Base-by-base conservation (phyloP, 2,888 invertebrate species). In the Hemistola chrysoprasaria region DNA sequence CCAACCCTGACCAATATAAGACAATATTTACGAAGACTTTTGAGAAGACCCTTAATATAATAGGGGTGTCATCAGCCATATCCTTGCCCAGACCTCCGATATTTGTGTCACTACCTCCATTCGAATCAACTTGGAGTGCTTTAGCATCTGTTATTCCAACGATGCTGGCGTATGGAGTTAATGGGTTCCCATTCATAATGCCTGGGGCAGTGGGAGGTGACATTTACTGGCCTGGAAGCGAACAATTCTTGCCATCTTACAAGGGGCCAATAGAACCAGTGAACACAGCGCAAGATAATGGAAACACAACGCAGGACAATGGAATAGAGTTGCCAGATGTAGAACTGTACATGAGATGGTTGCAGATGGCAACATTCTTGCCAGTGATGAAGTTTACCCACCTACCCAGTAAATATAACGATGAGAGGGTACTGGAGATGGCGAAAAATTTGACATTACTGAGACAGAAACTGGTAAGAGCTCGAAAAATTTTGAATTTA, bases 201-300 rank as follows among this genome's bases (percentile, higher is more conserved):
- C 97, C 98, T 0, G 98, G 98, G 0, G 95, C 97, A 2, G 96
- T 98, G 0, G 98, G 98, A 0, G 98, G 97, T 0, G 97, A 97
- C 60, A 94, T 94, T 25, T 91, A 92, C 31, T 87, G 93, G 48
- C 91, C 92, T 1, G 90, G 90, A 1, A 84, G 84, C 29, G 87
- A 91, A 8, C 91, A 91, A 43, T 91, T 86, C 63, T 72, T 85
- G 48, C 85, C 87, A 31, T 90, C 77, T 42, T 89, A 90, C 36
- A 91, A 84, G 60, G 91, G 85, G 36, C 80, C 63, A 6, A 50
- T 65, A 31, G 84, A 79, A 22, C 60, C 51, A 7, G 71, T 64
- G 3, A 83, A 78, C 30, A 53, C 67, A 0, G 78, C 79, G 0
- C 78, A 85, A 37, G 87, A 86, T 23, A 89, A 85, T 39, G 84